Conservation (phyloP, 30 jellyfish, hydroid and myxozoan genomes). For the Aurelia sp. region DNA sequence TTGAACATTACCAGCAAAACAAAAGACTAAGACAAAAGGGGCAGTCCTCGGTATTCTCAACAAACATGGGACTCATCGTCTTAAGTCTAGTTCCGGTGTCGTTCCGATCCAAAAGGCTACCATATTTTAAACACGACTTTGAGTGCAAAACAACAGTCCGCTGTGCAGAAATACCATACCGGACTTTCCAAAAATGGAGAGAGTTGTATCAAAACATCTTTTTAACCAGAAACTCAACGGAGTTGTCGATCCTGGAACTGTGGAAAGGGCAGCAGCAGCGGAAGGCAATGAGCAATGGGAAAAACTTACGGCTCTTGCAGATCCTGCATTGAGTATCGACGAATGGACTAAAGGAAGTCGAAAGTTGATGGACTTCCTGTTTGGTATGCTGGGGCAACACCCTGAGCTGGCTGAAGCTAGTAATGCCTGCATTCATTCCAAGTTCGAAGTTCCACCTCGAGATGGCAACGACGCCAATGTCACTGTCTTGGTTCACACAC, state of each 20-base stretch:
- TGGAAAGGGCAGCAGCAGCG: not conserved
- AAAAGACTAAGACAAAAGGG: too few relatives aligned
- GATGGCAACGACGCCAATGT: conserved; percentile 43
- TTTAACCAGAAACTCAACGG: conserved; percentile 49
- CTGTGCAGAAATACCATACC: too few relatives aligned
- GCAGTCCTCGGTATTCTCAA: too few relatives aligned
- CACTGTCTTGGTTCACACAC: conserved; percentile 48
- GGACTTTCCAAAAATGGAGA: conserved; percentile 16
- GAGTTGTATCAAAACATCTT: conserved; percentile 47
- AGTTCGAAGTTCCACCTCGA: conserved; percentile 46
- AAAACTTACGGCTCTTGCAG: not conserved
- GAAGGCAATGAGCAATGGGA: not conserved
- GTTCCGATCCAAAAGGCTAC: too few relatives aligned
- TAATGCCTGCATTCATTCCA: conserved; percentile 17
- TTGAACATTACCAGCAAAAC: too few relatives aligned
- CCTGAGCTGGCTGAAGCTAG: conserved; percentile 14
- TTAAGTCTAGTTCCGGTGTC: too few relatives aligned
- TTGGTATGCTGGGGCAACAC: not conserved
- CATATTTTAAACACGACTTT: too few relatives aligned
- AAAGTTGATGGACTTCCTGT: not conserved
- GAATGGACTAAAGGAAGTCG: not conserved
- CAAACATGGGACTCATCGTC: too few relatives aligned
- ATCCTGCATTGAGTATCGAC: not conserved
- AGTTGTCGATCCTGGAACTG: conserved; percentile 20
- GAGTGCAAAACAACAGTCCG: too few relatives aligned